Evolutionary conservation across 2,113 vertebrate genomes (phyloP).

Genomic region (Holacanthus passer): DNA sequence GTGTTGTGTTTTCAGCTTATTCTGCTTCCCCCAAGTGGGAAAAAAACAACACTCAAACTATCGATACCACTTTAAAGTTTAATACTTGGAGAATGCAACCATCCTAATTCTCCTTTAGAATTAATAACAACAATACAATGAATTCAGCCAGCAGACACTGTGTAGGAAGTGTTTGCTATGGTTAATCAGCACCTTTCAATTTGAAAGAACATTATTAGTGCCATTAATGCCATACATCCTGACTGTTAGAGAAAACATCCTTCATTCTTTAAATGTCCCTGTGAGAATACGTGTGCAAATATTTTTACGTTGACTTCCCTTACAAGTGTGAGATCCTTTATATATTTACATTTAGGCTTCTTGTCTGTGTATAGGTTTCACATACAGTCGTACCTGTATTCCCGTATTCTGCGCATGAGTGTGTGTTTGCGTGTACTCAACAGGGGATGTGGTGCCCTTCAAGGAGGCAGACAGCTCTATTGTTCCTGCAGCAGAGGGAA

Average conservation of each 20-base stretch:
- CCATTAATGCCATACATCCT: not conserved
- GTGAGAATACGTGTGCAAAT: not conserved
- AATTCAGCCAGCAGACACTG: too few relatives aligned
- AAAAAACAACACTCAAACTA: too few relatives aligned
- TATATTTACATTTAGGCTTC: slow-evolving; percentile 3
- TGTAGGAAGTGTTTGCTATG: too few relatives aligned
- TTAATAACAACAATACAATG: too few relatives aligned
- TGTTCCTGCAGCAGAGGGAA: slow-evolving; percentile 74
- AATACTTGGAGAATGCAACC: not conserved
- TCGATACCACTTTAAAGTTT: not conserved
- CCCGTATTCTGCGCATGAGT: not conserved
- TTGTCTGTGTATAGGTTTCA: slow-evolving; percentile 1
- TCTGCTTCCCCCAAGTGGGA: too few relatives aligned
- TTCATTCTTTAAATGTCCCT: not conserved
- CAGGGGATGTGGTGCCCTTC: slow-evolving; percentile 55
- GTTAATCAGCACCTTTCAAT: not conserved
- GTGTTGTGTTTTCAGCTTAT: too few relatives aligned
- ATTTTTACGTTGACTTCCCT: not conserved
- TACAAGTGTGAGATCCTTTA: not conserved
- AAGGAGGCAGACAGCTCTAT: slow-evolving; percentile 69
- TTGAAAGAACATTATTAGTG: not conserved
- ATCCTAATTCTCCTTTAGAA: not conserved
- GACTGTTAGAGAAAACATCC: not conserved
- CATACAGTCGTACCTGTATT: slow-evolving; percentile 12
- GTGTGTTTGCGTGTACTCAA: slow-evolving; percentile 38